phyloP scores from a whole-genome alignment of 2,113 vertebrate genomes.

The Hucho hucho region DNA sequence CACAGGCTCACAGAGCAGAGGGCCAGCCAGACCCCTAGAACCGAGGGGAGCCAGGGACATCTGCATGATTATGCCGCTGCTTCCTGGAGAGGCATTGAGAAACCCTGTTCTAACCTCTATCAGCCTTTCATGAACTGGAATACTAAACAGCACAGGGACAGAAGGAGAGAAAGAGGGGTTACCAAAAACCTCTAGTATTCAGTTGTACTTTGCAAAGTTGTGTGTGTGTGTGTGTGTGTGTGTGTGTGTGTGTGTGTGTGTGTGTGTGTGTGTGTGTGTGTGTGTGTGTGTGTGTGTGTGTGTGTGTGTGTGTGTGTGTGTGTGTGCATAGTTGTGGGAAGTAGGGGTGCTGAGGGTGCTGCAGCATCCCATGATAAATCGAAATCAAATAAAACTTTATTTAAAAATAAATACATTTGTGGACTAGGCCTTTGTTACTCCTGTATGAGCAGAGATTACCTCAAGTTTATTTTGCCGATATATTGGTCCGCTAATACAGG shows the following conservation, averaged over 20 bases:
- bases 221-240: constrained; percentile 24
- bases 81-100: constrained; percentile 81
- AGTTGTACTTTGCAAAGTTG: background rate
- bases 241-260: constrained; percentile 5
- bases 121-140: constrained; percentile 86
- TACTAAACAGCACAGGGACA: constrained; percentile 74
- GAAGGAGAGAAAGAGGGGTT: background rate
- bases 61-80: constrained; percentile 85
- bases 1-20: constrained; percentile 78
- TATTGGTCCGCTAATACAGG: too few species aligned
- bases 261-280: constrained; percentile 16
- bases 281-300: background rate
- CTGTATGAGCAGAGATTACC: too few species aligned
- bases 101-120: constrained; percentile 79
- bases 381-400: too few species aligned
- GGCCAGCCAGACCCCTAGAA: constrained; percentile 83
- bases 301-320: background rate
- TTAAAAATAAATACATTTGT: too few species aligned
- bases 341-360: too few species aligned
- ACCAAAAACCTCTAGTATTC: constrained; percentile 55
- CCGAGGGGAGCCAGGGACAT: constrained; percentile 68
- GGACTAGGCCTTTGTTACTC: too few species aligned
- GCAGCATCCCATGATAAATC: too few species aligned
- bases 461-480: too few species aligned
- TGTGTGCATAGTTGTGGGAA: background rate